A percentile compares a stretch with the other conserved stretches of the same genome.
These are phyloP conservation scores for Drosophila micromelanica DNA, from an alignment of 1,140 invertebrate genomes.

Conservation along the genomic window DNA sequence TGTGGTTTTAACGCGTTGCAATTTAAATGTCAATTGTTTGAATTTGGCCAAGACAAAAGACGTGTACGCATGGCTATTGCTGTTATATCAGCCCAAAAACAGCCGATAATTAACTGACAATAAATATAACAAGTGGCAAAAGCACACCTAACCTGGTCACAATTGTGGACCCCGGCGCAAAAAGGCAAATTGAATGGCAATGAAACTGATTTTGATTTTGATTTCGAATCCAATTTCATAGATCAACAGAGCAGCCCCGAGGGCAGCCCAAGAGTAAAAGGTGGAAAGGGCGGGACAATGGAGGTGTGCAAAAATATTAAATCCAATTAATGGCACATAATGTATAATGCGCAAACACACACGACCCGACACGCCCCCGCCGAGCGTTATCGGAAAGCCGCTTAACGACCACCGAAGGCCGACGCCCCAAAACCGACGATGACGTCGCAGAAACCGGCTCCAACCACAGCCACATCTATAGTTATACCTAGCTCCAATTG, in stretches of 20 bases:
- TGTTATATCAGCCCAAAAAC: constrained; percentile 58
- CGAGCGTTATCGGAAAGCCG: constrained; percentile 47
- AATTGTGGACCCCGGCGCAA: constrained; percentile 1
- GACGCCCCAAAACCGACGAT: constrained; percentile 24
- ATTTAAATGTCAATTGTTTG: constrained; percentile 84
- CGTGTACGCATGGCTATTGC: constrained; percentile 14
- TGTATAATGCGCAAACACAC: constrained; percentile 46
- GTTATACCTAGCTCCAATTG: constrained; percentile 22
- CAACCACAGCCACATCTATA: constrained; percentile 7
- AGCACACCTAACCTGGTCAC: constrained; percentile 21
- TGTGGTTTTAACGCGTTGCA: constrained; percentile 3
- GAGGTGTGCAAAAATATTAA: constrained; percentile 65
- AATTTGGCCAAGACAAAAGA: constrained; percentile 7
- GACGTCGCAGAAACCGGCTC: constrained; percentile 60
- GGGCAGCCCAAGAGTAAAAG: constrained; percentile 17
- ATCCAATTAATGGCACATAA: constrained; percentile 76
- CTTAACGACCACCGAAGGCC: constrained; percentile 58
- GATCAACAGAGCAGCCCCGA: constrained; percentile 36
- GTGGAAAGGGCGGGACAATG: not conserved
- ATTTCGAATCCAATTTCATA: constrained; percentile 27
- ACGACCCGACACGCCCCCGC: constrained; percentile 49
- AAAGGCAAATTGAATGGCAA: constrained; percentile 32
- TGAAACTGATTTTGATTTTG: constrained; percentile 26
- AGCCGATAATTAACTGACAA: constrained; percentile 68
- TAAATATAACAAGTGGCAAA: constrained; percentile 69